These are phyloP conservation scores for Melitaea cinxia DNA, from an alignment of 1,140 invertebrate genomes.

Conservation along the genomic window DNA sequence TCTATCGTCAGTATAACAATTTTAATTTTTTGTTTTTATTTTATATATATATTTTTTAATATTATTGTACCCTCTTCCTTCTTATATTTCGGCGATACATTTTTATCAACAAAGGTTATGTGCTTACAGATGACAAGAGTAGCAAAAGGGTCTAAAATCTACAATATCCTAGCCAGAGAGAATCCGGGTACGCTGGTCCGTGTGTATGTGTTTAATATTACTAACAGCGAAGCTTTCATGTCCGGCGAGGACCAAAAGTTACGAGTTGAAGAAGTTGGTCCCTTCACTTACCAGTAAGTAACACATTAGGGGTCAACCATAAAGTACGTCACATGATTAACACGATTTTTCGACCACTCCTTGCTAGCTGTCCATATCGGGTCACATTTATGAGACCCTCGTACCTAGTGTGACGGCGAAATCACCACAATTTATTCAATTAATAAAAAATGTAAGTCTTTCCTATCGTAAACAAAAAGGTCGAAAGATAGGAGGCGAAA, in stretches of 20 bases:
- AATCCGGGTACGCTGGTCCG: conserved; percentile 84
- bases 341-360: background rate
- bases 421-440: too few relatives aligned
- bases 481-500: too few relatives aligned
- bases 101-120: conserved; percentile 21
- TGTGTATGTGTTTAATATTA: conserved; percentile 93
- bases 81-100: background rate
- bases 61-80: too few relatives aligned
- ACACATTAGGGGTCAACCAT: too few relatives aligned
- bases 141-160: conserved; percentile 29
- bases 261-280: conserved; percentile 89
- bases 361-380: too few relatives aligned
- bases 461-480: too few relatives aligned
- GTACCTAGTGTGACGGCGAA: too few relatives aligned
- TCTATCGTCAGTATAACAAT: too few relatives aligned
- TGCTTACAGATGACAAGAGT: conserved; percentile 39
- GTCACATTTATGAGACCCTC: too few relatives aligned
- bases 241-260: conserved; percentile 86
- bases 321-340: background rate
- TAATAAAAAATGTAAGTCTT: too few relatives aligned
- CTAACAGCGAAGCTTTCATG: conserved; percentile 88
- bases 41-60: too few relatives aligned
- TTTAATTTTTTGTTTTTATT: too few relatives aligned
- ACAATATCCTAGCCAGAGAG: conserved; percentile 41
- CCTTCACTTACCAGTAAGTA: conserved; percentile 92